Evolutionary conservation across 2,888 invertebrate species (phyloP), one percentile per base, ranked within the genome.

Genomic region (Arge pagana): DNA sequence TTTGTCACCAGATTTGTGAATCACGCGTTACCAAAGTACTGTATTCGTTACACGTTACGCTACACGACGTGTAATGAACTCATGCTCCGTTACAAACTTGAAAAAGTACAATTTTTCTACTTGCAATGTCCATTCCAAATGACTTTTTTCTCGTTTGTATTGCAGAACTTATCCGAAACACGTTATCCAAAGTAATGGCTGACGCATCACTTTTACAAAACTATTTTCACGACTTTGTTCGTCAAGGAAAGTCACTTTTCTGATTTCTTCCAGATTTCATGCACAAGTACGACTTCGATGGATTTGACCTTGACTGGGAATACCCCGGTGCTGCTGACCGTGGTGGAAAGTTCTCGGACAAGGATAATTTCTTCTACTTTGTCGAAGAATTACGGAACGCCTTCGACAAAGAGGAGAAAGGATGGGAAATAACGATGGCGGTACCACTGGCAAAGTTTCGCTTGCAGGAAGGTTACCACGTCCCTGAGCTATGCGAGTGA

Each of bases 271-370:
- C 70, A 88, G 86, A 82, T 59, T 91, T 90, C 70, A 83, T 93
- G 80, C 79, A 86, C 45, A 80, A 85, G 65, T 92, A 91, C 68
- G 78, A 83, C 18, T 93, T 93, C 61, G 92, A 93, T 67, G 93
- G 93, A 0, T 85, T 93, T 66, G 93, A 93, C 70, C 80, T 93
- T 64, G 93, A 93, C 70, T 93, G 93, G 93, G 93, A 93, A 75
- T 93, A 93, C 71, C 93, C 93, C 1, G 93, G 89, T 1, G 93
- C 93, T 0, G 84, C 90, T 0, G 93, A 93, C 74, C 84, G 93
- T 23, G 91, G 91, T 5, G 93, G 93, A 28, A 86, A 84, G 50
- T 92, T 85, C 75, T 84, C 88, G 8, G 93, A 94, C 76, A 93
- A 92, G 74, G 88, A 93, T 64, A 82, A 83, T 55, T 93, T 93